Evolutionary conservation across 2,797 vertebrate genomes (phyloP).

Genomic region (Argya squamiceps): DNA sequence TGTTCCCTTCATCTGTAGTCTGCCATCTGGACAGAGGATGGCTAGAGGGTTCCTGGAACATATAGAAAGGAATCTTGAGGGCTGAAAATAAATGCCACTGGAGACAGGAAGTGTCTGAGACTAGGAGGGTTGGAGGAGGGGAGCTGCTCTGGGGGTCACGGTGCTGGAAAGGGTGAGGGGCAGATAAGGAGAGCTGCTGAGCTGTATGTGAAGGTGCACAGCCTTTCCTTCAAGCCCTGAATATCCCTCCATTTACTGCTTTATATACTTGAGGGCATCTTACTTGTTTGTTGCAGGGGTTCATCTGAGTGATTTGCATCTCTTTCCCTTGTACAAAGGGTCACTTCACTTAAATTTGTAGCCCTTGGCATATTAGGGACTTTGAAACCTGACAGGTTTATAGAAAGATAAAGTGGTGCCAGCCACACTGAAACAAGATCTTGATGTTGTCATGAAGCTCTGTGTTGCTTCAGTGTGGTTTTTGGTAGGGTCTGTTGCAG

Average conservation of each 20-base stretch:
- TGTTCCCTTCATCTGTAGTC: slow-evolving; percentile 42
- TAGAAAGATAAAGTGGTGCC: neutral
- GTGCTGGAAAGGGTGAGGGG: neutral
- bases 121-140: slow-evolving; percentile 24
- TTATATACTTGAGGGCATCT: neutral
- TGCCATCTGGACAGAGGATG: slow-evolving; percentile 68
- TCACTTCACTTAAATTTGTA: neutral
- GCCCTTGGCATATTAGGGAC: neutral
- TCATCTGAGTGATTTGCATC: neutral
- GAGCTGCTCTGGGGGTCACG: neutral
- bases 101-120: slow-evolving; percentile 67
- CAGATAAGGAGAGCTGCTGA: slow-evolving; percentile 12
- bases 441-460: neutral
- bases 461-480: accelerated
- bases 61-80: slow-evolving; percentile 67
- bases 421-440: neutral
- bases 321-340: neutral
- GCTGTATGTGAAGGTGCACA: neutral
- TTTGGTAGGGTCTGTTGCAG: neutral
- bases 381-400: neutral
- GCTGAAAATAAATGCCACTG: slow-evolving; percentile 66
- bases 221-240: neutral
- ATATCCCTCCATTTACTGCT: neutral
- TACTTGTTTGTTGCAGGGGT: neutral
- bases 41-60: slow-evolving; percentile 64